phyloP scores from a whole-genome alignment of 2,113 vertebrate species.

The Anguilla rostrata region DNA sequence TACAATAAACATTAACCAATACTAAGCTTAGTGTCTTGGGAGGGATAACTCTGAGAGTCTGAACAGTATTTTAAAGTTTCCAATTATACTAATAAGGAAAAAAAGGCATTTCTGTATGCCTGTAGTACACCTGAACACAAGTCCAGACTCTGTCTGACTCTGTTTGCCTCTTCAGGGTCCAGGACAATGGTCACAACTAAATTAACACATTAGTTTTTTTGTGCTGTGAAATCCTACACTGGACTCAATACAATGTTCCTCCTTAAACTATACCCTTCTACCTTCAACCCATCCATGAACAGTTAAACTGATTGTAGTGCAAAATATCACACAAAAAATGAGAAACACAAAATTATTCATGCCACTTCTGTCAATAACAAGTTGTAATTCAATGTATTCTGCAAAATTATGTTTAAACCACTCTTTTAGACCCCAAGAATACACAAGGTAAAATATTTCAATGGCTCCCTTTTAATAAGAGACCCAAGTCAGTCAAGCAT shows the following conservation, averaged over 20 bases:
- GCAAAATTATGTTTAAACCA: conserved; percentile 28
- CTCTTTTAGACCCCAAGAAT: conserved; percentile 1
- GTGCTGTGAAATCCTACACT: conserved; percentile 70
- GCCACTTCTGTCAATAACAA: conserved; percentile 38
- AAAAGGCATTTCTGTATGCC: neutral
- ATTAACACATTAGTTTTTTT: conserved; percentile 14
- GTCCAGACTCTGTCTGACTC: too few relatives aligned
- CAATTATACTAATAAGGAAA: neutral
- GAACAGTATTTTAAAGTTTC: neutral
- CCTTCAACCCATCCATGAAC: conserved; percentile 17
- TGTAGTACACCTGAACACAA: neutral
- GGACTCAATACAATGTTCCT: conserved; percentile 69
- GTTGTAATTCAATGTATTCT: conserved; percentile 42
- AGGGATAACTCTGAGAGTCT: neutral
- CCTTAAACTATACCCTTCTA: conserved; percentile 44
- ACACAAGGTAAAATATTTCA: neutral
- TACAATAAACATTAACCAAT: neutral
- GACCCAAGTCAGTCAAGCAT: neutral
- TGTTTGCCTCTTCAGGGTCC: neutral
- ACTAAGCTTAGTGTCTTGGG: neutral
- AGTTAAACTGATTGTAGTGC: conserved; percentile 81
- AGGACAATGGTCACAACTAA: neutral
- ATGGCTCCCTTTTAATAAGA: neutral
- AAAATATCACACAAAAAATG: conserved; percentile 58
- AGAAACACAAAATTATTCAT: conserved; percentile 28